phyloP scores from a whole-genome alignment of 2,113 vertebrate genomes.

The Sorex araneus region DNA sequence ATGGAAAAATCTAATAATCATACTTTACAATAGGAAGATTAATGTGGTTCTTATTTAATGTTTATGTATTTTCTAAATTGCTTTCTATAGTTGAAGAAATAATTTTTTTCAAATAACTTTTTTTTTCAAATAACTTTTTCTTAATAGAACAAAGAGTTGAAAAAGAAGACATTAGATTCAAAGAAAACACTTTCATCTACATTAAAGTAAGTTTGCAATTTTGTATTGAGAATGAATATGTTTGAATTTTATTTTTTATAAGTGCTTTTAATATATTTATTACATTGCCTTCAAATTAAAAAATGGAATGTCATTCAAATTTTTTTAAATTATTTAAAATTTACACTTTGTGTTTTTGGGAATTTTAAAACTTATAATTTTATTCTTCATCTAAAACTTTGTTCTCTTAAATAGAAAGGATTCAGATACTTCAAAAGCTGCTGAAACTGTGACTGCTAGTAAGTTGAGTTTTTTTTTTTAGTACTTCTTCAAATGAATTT shows the following conservation, averaged over 20 bases:
- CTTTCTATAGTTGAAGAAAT: slow-evolving; percentile 37
- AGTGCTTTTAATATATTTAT: slow-evolving; percentile 40
- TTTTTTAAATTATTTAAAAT: not conserved
- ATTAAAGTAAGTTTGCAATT: slow-evolving; percentile 82
- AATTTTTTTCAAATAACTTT: too few species aligned
- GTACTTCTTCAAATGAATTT: not conserved
- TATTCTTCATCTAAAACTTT: slow-evolving; percentile 6
- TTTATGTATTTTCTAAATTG: slow-evolving; percentile 18
- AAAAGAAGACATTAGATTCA: slow-evolving; percentile 72
- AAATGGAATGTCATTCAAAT: slow-evolving; percentile 12
- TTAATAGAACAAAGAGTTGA: slow-evolving; percentile 84
- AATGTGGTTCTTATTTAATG: slow-evolving; percentile 4
- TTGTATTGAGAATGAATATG: slow-evolving; percentile 49
- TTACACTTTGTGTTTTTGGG: slow-evolving; percentile 46
- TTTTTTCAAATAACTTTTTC: slow-evolving; percentile 66
- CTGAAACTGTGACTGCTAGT: slow-evolving; percentile 76
- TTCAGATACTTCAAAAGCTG: slow-evolving; percentile 62
- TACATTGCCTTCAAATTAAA: not conserved
- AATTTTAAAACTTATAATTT: slow-evolving; percentile 57
- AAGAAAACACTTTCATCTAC: slow-evolving; percentile 74
- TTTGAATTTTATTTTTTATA: slow-evolving; percentile 30
- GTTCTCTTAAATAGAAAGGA: slow-evolving; percentile 81
- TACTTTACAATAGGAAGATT: slow-evolving; percentile 3
- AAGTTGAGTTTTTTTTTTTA: slow-evolving; percentile 60
- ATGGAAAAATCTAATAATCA: not conserved